A percentile compares a stretch with the other conserved stretches of the same genome.
Conservation (phyloP, 2,888 invertebrate species). For the Lacanobia wlatinum region DNA sequence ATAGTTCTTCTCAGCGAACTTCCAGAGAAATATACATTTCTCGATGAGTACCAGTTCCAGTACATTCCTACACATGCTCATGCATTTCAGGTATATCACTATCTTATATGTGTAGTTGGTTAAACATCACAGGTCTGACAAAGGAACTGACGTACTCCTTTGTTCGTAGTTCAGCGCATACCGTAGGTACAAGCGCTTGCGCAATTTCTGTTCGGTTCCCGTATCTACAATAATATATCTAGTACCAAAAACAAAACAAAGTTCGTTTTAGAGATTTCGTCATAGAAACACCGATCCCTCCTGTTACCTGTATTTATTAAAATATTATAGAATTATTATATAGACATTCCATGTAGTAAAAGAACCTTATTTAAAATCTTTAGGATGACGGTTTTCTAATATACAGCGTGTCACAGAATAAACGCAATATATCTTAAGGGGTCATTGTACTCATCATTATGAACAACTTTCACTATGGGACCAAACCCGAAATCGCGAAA, state of each 20-base stretch:
- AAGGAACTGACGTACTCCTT: slow-evolving; percentile 35
- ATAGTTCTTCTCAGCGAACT: neutral
- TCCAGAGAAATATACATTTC: neutral
- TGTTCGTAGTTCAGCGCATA: slow-evolving; percentile 32
- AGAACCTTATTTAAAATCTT: neutral
- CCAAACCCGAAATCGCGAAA: no score
- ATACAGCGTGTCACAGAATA: no score
- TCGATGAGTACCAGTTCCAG: neutral
- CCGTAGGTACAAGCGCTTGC: slow-evolving; percentile 16
- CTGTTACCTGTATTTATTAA: no score
- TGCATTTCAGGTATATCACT: neutral
- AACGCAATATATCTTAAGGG: no score
- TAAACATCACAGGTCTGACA: slow-evolving; percentile 27
- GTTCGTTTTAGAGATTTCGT: slow-evolving; percentile 5
- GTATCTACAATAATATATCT: neutral
- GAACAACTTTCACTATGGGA: no score
- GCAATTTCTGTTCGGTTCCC: slow-evolving; percentile 13
- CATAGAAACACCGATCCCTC: neutral
- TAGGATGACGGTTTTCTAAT: neutral
- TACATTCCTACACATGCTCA: neutral
- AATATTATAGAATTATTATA: no score
- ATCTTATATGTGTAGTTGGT: neutral
- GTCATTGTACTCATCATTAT: no score
- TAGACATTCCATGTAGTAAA: no score
- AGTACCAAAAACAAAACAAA: neutral